phyloP scores from a whole-genome alignment of 2,113 vertebrate genomes.

The Nycticryphes semicollaris region DNA sequence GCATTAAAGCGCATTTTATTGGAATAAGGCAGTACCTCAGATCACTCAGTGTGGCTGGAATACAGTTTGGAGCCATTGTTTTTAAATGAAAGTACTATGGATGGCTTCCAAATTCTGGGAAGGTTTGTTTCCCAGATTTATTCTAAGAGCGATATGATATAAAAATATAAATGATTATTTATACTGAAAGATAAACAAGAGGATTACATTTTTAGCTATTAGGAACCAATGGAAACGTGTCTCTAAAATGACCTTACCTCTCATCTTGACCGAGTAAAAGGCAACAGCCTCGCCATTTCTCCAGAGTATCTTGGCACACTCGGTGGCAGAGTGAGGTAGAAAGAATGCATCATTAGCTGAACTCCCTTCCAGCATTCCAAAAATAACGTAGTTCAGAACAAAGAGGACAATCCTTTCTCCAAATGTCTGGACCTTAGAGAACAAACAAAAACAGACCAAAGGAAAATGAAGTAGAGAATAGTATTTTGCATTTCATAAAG shows the following conservation, averaged over 20 bases:
- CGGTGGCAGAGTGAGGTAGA: constrained; percentile 78
- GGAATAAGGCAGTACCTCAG: not conserved
- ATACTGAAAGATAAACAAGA: constrained; percentile 21
- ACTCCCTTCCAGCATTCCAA: constrained; percentile 79
- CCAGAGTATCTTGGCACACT: constrained; percentile 90
- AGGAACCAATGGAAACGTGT: not conserved
- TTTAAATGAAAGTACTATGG: constrained; percentile 38
- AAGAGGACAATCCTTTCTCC: constrained; percentile 89
- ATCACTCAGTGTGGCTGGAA: not conserved
- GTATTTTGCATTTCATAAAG: not conserved
- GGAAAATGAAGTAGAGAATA: constrained; percentile 1
- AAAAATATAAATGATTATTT: constrained; percentile 56
- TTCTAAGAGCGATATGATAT: constrained; percentile 8
- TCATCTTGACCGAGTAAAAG: constrained; percentile 89
- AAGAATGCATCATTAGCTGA: constrained; percentile 80
- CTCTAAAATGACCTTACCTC: constrained; percentile 76
- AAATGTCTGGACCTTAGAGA: constrained; percentile 84
- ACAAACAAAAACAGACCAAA: constrained; percentile 39
- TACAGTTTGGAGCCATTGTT: not conserved
- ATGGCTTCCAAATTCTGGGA: constrained; percentile 20
- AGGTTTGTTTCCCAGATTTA: constrained; percentile 8
- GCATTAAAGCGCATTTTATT: not conserved
- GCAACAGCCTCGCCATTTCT: constrained; percentile 80
- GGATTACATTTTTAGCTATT: not conserved
- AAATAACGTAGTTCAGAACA: constrained; percentile 87